Evolutionary conservation across 64 coral and sea anemone genomes (phyloP).

Genomic region (Astreopora myriophthalma): DNA sequence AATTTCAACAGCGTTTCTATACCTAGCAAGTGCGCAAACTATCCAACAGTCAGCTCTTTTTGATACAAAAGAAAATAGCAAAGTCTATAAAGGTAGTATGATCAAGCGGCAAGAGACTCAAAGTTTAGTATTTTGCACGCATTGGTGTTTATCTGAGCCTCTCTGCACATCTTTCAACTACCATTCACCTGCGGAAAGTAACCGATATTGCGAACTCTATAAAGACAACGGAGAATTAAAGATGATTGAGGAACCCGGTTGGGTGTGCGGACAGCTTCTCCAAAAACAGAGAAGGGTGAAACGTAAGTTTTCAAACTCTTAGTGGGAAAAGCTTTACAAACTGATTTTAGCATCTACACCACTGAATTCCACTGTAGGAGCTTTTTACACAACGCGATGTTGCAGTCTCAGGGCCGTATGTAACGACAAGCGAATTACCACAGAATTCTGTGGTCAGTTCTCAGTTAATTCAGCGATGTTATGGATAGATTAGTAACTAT

Average conservation of each 20-base stretch:
- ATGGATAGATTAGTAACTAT: too few species aligned
- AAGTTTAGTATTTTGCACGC: slow-evolving; percentile 4
- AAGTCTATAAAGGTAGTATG: background rate
- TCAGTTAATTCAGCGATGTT: too few species aligned
- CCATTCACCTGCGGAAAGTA: background rate
- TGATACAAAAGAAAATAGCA: background rate
- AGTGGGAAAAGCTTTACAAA: too few species aligned
- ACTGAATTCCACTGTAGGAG: too few species aligned
- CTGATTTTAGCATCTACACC: too few species aligned
- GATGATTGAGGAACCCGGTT: background rate
- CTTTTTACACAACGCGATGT: too few species aligned
- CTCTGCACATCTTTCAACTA: slow-evolving; percentile 35
- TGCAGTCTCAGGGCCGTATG: too few species aligned
- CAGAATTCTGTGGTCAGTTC: too few species aligned
- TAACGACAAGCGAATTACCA: too few species aligned
- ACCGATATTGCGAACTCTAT: slow-evolving; percentile 4
- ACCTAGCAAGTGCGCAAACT: background rate
- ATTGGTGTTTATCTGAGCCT: slow-evolving; percentile 19
- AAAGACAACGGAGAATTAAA: background rate
- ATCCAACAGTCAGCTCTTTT: background rate
- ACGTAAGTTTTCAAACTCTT: background rate
- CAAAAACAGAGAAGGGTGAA: background rate
- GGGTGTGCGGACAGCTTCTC: slow-evolving; percentile 11
- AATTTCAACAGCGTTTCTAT: background rate
- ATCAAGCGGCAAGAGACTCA: slow-evolving; percentile 26